Evolutionary conservation across 2,888 invertebrate species (phyloP), one percentile per base, ranked within the genome.

Genomic region (Thecophora atra): DNA sequence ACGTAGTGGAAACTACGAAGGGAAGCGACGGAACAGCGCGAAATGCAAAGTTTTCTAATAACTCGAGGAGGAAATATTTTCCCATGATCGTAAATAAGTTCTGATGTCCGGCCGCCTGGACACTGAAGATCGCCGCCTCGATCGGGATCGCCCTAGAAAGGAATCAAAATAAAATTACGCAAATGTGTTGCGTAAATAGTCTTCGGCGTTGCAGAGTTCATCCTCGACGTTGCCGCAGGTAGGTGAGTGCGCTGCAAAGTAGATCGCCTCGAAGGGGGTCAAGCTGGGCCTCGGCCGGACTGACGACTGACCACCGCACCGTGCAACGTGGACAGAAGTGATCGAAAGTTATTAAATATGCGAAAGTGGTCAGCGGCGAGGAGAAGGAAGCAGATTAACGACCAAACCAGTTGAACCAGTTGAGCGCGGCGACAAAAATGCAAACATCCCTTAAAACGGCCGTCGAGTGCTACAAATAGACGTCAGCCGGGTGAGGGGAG

Each of bases 151-250:
- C 58, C 70, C 60, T 21, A 28, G 44, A 24, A 26, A 17, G n/a
- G 73, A 77, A 79, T 78, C 78, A 80, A 79, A 80, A 80, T 81
- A 83, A 79, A 83, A 83, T 83, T 83, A 83, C 82, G 81, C 79
- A 82, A 83, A 83, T 81, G 82, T 79, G 81, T 83, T 83, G 83
- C 81, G 79, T 79, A 82, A 82, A 72, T 72, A 74, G 71, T 74
- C 72, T 69, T 44, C 68, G 15, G 1, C 68, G 19, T 26, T 26
- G 68, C 63, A 19, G 13, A 21, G 15, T n/a, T 24, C 60, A 60
- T 37, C 37, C 37, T 6, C 37, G 1, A 11, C 37, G 37, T n/a
- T n/a, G n/a, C 6, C 37, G 11, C 37, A 37, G 37, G 37, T 37
- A 37, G 7, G 6, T 37, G 37, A 6, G 37, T 11, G 37, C 6